phyloP scores from a whole-genome alignment of 2,888 invertebrate species.

The Cerastis leucographa region DNA sequence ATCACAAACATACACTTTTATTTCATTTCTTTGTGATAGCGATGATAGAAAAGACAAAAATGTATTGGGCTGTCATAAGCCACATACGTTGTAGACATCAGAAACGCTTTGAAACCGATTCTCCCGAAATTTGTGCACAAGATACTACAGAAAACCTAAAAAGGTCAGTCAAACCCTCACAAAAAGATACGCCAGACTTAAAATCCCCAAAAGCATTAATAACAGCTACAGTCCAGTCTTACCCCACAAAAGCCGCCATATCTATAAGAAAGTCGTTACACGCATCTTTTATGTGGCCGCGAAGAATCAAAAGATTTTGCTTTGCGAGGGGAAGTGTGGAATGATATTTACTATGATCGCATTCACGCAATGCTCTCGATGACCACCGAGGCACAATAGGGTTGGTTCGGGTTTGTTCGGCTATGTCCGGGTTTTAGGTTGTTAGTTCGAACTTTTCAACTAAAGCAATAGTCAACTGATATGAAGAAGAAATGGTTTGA shows the following conservation, averaged over 20 bases:
- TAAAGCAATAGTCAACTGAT: background rate
- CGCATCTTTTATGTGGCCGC: conserved; percentile 31
- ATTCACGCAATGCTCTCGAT: conserved; percentile 44
- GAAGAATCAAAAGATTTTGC: conserved; percentile 53
- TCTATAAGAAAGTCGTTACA: conserved; percentile 57
- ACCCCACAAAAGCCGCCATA: conserved; percentile 22
- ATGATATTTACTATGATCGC: conserved; percentile 35
- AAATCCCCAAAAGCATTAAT: conserved; percentile 1
- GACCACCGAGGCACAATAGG: conserved; percentile 32
- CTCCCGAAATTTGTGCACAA: background rate
- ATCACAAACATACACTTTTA: too few relatives aligned
- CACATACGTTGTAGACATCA: background rate
- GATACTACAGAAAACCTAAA: background rate
- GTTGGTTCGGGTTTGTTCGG: background rate
- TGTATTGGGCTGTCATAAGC: background rate
- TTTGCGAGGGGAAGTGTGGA: conserved; percentile 34
- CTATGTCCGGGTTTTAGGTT: background rate
- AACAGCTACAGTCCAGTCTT: conserved; percentile 8
- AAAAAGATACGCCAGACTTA: conserved; percentile 27
- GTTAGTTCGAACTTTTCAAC: background rate
- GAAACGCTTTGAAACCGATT: background rate
- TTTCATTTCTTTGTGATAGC: background rate
- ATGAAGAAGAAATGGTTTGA: background rate
- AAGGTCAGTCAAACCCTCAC: conserved; percentile 11
- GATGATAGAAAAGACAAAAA: background rate